These are phyloP conservation scores for Schizopygopsis pylzovi DNA, from an alignment of 2,797 vertebrate genomes.

Conservation along the genomic window DNA sequence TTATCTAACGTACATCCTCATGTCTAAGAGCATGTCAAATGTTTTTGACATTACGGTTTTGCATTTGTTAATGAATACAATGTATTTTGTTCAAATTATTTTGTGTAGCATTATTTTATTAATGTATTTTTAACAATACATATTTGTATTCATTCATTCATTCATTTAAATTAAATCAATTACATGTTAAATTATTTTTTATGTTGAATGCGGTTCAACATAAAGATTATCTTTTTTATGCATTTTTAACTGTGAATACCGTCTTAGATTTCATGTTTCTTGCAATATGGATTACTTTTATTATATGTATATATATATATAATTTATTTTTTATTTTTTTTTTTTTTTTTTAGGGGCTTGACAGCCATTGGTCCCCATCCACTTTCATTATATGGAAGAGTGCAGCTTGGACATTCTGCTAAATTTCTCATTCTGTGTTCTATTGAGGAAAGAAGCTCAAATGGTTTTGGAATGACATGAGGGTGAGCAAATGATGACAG, in stretches of 20 bases:
- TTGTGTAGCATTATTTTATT: no score
- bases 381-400: neutral
- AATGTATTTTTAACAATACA: neutral
- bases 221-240: neutral
- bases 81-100: neutral
- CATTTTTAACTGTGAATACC: neutral
- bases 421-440: neutral
- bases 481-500: neutral
- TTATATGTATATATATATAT: neutral
- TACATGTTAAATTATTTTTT: neutral
- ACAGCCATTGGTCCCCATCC: neutral
- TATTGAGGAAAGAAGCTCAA: neutral
- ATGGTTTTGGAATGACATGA: neutral
- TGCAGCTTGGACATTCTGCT: neutral
- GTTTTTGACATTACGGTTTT: neutral
- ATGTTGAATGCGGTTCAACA: neutral
- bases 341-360: neutral
- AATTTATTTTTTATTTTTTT: neutral
- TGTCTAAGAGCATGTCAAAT: neutral
- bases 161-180: neutral
- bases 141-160: neutral
- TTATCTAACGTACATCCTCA: conserved; percentile 27
- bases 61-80: neutral
- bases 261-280: neutral
- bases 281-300: neutral